Evolutionary conservation across 2,113 vertebrate genomes (phyloP), one percentile per base, ranked within the genome.

Genomic region (Grus americana): DNA sequence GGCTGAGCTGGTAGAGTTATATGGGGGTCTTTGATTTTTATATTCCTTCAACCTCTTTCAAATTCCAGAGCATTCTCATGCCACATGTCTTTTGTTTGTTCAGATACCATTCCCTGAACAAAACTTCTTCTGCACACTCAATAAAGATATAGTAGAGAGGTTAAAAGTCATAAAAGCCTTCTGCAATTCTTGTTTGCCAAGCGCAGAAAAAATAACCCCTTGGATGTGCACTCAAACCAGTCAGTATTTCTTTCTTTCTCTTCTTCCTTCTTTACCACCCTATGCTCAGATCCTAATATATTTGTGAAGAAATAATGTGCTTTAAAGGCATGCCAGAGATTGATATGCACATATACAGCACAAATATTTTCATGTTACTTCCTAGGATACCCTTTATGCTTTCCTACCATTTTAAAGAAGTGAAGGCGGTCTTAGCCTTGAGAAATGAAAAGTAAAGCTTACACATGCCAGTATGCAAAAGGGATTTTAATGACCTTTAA

Each of bases 401-500:
- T 36, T 70, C n/a, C 55, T 87, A 6, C 8, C 10, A 5, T 68
- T 85, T 86, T 68, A 73, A 22, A 90, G 26, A 76, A 82, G 58
- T 61, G 5, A 94, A 50, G 36, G 12, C 13, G 36, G 10, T 74
- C 55, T 95, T 47, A 93, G 30, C 36, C 27, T 76, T 74, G 61
- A 88, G 61, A 95, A 67, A 86, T 59, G 21, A 44, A 38, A 63
- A 46, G 44, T 40, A 38, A 82, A 32, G 7, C 42, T 54, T 88
- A 85, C 8, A 2, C 7, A 83, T 38, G 9, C 16, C 2, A 1
- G 10, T 65, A 30, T 81, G 46, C 22, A 75, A 66, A 96, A 97
- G 44, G 17, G 79, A 74, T 94, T 66, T 44, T 92, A 93, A 92
- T 74, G 42, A 62, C 44, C 47, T 96, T 52, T 91, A 93, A 79